Conservation (phyloP, 2,888 invertebrate genomes). For the Epinotia bilunana region DNA sequence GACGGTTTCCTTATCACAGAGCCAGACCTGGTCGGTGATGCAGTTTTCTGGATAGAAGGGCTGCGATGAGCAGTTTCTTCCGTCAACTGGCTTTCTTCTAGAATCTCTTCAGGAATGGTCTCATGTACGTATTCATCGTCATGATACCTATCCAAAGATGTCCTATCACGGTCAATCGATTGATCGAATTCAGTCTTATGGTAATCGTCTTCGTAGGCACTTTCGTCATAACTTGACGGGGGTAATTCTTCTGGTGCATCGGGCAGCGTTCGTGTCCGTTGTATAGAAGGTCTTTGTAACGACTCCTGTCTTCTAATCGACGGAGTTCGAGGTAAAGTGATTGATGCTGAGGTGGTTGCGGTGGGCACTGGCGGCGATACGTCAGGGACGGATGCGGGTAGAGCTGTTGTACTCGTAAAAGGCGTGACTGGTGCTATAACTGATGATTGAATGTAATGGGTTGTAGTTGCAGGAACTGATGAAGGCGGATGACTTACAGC, state of each 20-base stretch:
- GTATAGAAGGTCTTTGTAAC: slow-evolving; percentile 80
- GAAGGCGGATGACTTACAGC: slow-evolving; percentile 60
- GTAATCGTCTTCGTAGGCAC: slow-evolving; percentile 83
- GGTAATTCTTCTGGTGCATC: slow-evolving; percentile 78
- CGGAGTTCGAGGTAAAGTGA: slow-evolving; percentile 74
- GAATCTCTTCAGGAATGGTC: slow-evolving; percentile 68
- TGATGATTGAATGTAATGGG: slow-evolving; percentile 61
- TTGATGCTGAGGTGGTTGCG: slow-evolving; percentile 68
- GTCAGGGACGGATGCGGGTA: slow-evolving; percentile 76
- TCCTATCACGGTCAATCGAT: slow-evolving; percentile 72
- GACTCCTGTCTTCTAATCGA: slow-evolving; percentile 80
- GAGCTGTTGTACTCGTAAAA: slow-evolving; percentile 66
- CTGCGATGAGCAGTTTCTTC: slow-evolving; percentile 58
- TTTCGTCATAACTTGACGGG: slow-evolving; percentile 78
- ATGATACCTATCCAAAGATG: slow-evolving; percentile 78
- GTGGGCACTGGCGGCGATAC: slow-evolving; percentile 67
- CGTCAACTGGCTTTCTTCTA: slow-evolving; percentile 69
- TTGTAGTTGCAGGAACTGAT: slow-evolving; percentile 55
- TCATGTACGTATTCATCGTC: slow-evolving; percentile 74
- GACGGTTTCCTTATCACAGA: slow-evolving; percentile 74
- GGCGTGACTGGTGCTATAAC: slow-evolving; percentile 68
- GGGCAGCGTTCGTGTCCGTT: slow-evolving; percentile 77
- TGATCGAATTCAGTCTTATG: slow-evolving; percentile 82
- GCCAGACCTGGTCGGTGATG: slow-evolving; percentile 73
- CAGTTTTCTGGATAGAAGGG: slow-evolving; percentile 71